A percentile compares a stretch with the other conserved stretches of the same genome.
Evolutionary conservation across 2,888 invertebrate genomes (phyloP).

Genomic region (Limnephilus marmoratus): DNA sequence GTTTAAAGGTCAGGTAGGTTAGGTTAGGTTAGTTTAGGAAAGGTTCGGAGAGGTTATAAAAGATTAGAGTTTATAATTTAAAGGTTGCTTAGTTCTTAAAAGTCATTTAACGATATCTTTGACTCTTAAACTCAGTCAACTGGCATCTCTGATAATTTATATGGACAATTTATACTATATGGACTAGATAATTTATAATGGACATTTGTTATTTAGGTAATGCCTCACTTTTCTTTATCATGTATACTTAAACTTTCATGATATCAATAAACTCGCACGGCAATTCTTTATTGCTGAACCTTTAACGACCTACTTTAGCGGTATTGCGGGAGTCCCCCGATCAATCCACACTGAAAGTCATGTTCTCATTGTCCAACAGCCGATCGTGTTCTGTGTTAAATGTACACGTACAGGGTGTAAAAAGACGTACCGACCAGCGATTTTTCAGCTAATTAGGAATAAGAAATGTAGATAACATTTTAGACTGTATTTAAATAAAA

Average conservation of each 20-base stretch:
- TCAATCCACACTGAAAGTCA: not conserved
- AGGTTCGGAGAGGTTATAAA: too few relatives aligned
- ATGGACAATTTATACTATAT: not conserved
- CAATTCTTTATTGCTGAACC: not conserved
- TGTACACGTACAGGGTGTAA: not conserved
- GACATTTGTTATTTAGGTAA: not conserved
- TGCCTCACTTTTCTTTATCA: not conserved
- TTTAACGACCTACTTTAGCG: not conserved
- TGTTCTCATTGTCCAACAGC: not conserved
- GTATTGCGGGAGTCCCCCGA: not conserved
- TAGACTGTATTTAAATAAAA: too few relatives aligned
- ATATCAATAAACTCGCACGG: not conserved
- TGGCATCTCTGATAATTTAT: not conserved
- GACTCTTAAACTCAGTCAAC: too few relatives aligned
- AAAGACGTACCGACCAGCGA: not conserved
- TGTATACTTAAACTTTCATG: not conserved
- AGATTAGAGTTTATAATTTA: too few relatives aligned
- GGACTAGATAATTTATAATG: not conserved
- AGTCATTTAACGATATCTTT: too few relatives aligned
- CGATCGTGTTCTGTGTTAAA: not conserved
- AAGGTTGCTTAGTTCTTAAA: too few relatives aligned
- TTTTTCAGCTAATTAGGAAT: not conserved
- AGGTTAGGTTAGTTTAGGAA: too few relatives aligned
- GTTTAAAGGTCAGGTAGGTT: too few relatives aligned
- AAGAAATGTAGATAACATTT: too few relatives aligned